Evolutionary conservation across 2,797 vertebrate species (phyloP).

Genomic region (Champsocephalus gunnari): DNA sequence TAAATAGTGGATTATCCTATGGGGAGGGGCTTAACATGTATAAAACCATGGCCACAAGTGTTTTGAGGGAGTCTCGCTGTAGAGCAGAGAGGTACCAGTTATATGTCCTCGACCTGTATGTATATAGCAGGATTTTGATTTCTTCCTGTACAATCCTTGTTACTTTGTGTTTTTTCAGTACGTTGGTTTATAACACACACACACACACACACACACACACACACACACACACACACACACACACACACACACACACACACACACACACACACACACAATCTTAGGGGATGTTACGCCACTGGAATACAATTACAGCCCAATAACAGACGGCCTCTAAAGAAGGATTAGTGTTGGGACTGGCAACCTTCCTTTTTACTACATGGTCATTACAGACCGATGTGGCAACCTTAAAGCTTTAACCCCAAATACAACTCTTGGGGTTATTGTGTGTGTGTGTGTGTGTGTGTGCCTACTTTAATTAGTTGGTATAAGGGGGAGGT

Average conservation of each 20-base stretch:
- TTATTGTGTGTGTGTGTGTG: not conserved
- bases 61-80: too few relatives aligned
- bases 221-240: slow-evolving; percentile 35
- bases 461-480: slow-evolving; percentile 17
- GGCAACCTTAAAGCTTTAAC: slow-evolving; percentile 49
- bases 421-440: slow-evolving; percentile 16
- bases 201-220: slow-evolving; percentile 31
- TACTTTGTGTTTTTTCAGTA: too few relatives aligned
- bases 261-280: slow-evolving; percentile 39
- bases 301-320: slow-evolving; percentile 67
- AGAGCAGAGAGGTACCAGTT: too few relatives aligned
- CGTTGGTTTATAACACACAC: too few relatives aligned
- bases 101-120: too few relatives aligned
- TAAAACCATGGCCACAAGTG: too few relatives aligned
- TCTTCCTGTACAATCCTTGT: too few relatives aligned
- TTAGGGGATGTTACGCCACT: slow-evolving; percentile 56
- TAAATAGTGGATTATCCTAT: too few relatives aligned
- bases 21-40: too few relatives aligned
- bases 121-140: too few relatives aligned
- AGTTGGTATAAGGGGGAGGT: slow-evolving; percentile 17
- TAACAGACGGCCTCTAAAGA: slow-evolving; percentile 57
- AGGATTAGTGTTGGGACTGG: slow-evolving; percentile 73
- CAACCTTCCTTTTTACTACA: slow-evolving; percentile 67
- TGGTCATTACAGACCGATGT: slow-evolving; percentile 60
- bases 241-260: slow-evolving; percentile 39